Evolutionary conservation across 2,797 vertebrate species (phyloP).

Genomic region (Sebastes taczanowskii): DNA sequence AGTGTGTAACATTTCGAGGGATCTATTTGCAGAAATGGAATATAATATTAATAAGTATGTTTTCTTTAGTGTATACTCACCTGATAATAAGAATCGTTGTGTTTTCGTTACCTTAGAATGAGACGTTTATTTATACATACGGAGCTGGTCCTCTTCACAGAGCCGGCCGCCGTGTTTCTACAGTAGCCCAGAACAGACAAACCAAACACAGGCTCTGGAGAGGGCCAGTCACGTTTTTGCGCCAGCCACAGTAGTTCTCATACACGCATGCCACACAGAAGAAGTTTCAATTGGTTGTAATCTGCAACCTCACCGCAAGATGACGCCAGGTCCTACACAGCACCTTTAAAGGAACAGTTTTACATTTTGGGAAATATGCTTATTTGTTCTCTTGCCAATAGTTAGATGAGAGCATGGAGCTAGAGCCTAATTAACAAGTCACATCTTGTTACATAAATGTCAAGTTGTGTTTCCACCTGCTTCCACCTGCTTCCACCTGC

Average conservation of each 20-base stretch:
- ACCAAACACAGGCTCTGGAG: neutral
- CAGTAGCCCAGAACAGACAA: neutral
- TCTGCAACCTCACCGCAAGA: no score
- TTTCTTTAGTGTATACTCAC: neutral
- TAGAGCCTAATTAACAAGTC: neutral
- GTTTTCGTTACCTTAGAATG: neutral
- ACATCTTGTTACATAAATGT: neutral
- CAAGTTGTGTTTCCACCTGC: neutral
- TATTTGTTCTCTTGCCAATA: neutral
- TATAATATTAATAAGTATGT: neutral
- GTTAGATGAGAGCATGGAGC: neutral
- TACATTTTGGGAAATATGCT: neutral
- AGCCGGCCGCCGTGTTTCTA: neutral
- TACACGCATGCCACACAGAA: no score
- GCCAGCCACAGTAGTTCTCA: no score
- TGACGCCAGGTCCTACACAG: no score
- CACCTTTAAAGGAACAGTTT: neutral
- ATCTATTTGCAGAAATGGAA: neutral
- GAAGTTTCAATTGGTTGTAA: no score
- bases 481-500: neutral
- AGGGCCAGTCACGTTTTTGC: neutral
- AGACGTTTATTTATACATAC: accelerated
- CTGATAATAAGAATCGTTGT: neutral
- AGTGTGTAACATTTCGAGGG: no score
- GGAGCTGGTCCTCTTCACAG: no score